These are phyloP conservation scores for Falco peregrinus DNA, from an alignment of 2,797 vertebrate species.

Conservation along the genomic window DNA sequence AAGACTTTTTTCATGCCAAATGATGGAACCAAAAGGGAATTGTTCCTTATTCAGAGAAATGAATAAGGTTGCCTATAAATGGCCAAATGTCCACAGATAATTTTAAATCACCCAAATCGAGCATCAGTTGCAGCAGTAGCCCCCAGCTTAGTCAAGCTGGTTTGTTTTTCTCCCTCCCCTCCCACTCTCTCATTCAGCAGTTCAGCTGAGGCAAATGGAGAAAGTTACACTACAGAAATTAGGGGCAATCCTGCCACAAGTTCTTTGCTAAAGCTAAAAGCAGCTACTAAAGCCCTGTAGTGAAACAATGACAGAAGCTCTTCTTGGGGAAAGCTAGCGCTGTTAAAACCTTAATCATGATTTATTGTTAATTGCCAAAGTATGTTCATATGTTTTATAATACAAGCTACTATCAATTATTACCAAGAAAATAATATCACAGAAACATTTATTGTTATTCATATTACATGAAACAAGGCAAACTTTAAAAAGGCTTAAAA, in stretches of 20 bases:
- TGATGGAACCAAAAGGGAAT: background rate
- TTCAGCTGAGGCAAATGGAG: background rate
- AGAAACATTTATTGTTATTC: constrained; percentile 64
- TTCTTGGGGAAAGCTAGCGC: constrained; percentile 84
- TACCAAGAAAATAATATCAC: constrained; percentile 58
- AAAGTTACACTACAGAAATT: constrained; percentile 1
- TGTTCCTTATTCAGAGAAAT: constrained; percentile 16
- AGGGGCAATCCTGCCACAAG: constrained; percentile 32
- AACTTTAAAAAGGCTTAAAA: constrained; percentile 52
- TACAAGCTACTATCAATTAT: constrained; percentile 52
- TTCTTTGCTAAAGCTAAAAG: constrained; percentile 34
- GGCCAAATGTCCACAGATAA: background rate
- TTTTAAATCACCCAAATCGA: background rate
- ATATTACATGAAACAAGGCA: constrained; percentile 57
- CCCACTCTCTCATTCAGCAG: background rate
- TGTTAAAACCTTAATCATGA: constrained; percentile 64
- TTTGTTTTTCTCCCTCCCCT: background rate
- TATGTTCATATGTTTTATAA: constrained; percentile 12
- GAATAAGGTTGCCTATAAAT: constrained; percentile 22
- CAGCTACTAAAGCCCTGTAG: constrained; percentile 78
- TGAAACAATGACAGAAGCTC: constrained; percentile 93
- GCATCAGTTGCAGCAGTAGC: background rate
- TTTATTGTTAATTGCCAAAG: constrained; percentile 41
- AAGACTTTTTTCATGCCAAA: background rate
- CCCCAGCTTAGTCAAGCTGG: background rate